Base-by-base conservation (phyloP, 2,113 vertebrate species). In the Cyanocitta stelleri region DNA sequence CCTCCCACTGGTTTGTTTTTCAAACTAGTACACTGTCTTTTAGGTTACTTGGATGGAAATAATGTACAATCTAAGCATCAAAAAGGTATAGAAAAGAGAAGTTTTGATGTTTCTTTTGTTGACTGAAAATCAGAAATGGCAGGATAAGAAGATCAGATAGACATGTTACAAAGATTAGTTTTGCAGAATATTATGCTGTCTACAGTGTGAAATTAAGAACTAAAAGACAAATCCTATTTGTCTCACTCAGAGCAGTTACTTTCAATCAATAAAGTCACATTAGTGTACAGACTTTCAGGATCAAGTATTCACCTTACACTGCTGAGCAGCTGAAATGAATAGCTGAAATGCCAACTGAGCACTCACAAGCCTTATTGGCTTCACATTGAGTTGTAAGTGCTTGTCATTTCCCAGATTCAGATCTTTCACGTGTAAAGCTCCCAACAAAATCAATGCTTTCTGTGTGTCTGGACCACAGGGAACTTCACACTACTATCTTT, bases 261-360 rank as follows among this genome's bases (percentile, higher is more conserved):
- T 94, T 73, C 86, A 91, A 94, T 74, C 90, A 88, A 88, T 90
- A 67, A 86, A 96, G 51, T 74, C 82, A 88, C 71, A 85, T 85
- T 74, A 88, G 35, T 29, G 55, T 56, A 52, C 16, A 71, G 63
- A 52, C 51, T 88, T 90, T 77, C 48, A 92, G 75, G 32, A 85
- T 83, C 90, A 91, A 13, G 3, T 69, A 73, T 55, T 89, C 78
- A 49, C 35, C 63, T 93, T 59, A 74, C 30, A 52, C 35, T 74
- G 55, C 82, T 90, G 85, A 83, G 79, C 55, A 88, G 78, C 43
- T 83, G 72, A 94, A 89, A 95, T 72, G 26, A 89, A 66, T 85
- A 94, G 62, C 39, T 77, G 62, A 91, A 87, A 85, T 80, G 67
- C 33, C 59, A 74, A 1, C 46, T 29, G 72, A 85, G 59, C 63